These are phyloP conservation scores for Haliclona indistincta DNA, from an alignment of 37 sponge, comb jelly and placozoan species.

Conservation along the genomic window DNA sequence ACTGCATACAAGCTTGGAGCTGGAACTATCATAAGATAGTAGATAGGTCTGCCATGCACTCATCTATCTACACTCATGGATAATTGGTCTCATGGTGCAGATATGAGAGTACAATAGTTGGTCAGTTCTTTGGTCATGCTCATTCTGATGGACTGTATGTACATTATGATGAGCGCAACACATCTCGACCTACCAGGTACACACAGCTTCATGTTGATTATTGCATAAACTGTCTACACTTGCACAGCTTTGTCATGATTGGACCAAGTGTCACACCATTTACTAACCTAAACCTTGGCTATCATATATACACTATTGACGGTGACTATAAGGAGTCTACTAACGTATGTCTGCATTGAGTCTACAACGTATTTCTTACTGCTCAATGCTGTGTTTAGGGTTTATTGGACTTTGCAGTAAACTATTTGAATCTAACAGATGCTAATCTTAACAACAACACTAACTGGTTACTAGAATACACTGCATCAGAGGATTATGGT, in stretches of 20 bases:
- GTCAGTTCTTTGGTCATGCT: conserved; percentile 97
- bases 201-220: neutral
- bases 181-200: conserved; percentile 68
- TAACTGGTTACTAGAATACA: conserved; percentile 83
- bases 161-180: conserved; percentile 71
- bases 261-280: conserved; percentile 81
- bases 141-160: conserved; percentile 74
- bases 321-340: conserved; percentile 68
- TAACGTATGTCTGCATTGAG: conserved; percentile 33
- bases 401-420: conserved; percentile 71
- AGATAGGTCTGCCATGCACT: conserved; percentile 62
- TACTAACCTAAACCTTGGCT: conserved; percentile 56
- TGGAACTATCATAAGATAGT: conserved; percentile 87
- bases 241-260: conserved; percentile 52
- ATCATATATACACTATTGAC: conserved; percentile 77
- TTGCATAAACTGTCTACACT: neutral
- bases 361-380: neutral
- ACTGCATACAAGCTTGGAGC: conserved; percentile 63
- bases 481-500: conserved; percentile 68
- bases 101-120: conserved; percentile 88
- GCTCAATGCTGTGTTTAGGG: conserved; percentile 19
- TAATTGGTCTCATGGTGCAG: conserved; percentile 17
- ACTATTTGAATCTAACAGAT: conserved; percentile 75
- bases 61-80: neutral
- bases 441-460: conserved; percentile 73